Evolutionary conservation across 2,888 invertebrate species (phyloP), one percentile per base, ranked within the genome.

Genomic region (Alloplasta piceator): DNA sequence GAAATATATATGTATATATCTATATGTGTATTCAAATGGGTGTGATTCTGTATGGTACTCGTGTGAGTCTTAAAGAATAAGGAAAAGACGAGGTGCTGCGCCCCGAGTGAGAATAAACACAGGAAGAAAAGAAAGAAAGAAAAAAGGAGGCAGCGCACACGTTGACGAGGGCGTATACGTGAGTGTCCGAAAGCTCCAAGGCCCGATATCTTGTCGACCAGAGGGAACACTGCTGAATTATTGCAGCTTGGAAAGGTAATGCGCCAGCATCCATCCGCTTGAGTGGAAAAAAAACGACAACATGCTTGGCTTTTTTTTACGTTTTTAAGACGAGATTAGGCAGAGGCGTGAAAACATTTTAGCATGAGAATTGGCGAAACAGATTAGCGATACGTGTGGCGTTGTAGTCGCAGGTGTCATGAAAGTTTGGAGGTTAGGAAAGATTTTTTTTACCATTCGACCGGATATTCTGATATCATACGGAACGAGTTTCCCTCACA

Each of bases 181-280:
- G 73, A 68, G 46, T 58, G 48, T 16, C 64, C 68, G 41, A 76
- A 80, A 71, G 75, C 66, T 64, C 16, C 50, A 26, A 26, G 41
- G 58, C 10, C 38, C 68, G 61, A 79, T 75, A 70, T 75, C 71
- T 80, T 14, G 71, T 60, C 80, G 66, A 66, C 43, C 64, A 46
- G n/a, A 26, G 16, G 14, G 39, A n/a, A 55, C 36, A 48, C 64
- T 43, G 79, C 56, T 80, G 76, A 76, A 80, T 80, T 80, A 76
- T 80, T 71, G 67, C 75, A 46, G n/a, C 66, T 71, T 48, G 56
- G 38, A 79, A 70, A 79, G 70, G 60, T 70, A 72, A 63, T 63
- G 52, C 46, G 38, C 36, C 55, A 55, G 38, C 43, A 43, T 36
- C 9, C 55, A 52, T 63, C 26, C 26, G 26, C 43, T 26, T 38